phyloP scores from a whole-genome alignment of 2,113 vertebrate genomes.

The Leptobrachium ailaonicum region DNA sequence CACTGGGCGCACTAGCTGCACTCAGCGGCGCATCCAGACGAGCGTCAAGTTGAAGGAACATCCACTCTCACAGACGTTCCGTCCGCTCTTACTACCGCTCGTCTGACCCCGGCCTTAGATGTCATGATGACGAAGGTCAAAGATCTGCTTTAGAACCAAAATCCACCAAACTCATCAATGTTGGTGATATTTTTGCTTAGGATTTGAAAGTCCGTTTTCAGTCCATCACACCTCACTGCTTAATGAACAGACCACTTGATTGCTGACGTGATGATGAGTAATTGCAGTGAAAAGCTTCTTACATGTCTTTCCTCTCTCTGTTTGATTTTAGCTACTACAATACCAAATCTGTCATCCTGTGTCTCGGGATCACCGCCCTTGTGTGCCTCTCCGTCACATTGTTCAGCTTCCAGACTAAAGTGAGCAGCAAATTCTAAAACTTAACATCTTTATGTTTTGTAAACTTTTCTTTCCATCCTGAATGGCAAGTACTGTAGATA shows the following conservation, averaged over 20 bases:
- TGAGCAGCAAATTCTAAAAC: constrained; percentile 53
- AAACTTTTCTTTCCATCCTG: too few species aligned
- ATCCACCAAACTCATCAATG: too few species aligned
- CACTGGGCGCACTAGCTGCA: too few species aligned
- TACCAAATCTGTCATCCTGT: constrained; percentile 89
- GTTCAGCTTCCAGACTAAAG: constrained; percentile 94
- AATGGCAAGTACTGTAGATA: too few species aligned
- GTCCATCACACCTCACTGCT: not conserved
- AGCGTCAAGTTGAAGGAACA: too few species aligned
- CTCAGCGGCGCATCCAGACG: too few species aligned
- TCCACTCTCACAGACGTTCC: too few species aligned
- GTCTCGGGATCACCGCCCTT: constrained; percentile 84
- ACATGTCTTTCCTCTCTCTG: not conserved
- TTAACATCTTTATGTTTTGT: too few species aligned
- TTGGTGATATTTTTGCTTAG: not conserved
- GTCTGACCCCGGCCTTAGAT: too few species aligned
- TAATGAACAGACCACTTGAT: not conserved
- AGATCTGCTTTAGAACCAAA: too few species aligned
- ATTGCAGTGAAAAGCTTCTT: not conserved
- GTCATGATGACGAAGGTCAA: too few species aligned
- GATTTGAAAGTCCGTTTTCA: not conserved
- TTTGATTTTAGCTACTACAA: constrained; percentile 79
- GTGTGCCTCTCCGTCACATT: constrained; percentile 86
- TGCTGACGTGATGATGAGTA: not conserved
- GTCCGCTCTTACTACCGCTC: too few species aligned